Percentiles rank a stretch among this genome's conserved stretches.
Evolutionary conservation across 2,113 vertebrate genomes (phyloP).

Genomic region (Psilopsiagon aurifrons): DNA sequence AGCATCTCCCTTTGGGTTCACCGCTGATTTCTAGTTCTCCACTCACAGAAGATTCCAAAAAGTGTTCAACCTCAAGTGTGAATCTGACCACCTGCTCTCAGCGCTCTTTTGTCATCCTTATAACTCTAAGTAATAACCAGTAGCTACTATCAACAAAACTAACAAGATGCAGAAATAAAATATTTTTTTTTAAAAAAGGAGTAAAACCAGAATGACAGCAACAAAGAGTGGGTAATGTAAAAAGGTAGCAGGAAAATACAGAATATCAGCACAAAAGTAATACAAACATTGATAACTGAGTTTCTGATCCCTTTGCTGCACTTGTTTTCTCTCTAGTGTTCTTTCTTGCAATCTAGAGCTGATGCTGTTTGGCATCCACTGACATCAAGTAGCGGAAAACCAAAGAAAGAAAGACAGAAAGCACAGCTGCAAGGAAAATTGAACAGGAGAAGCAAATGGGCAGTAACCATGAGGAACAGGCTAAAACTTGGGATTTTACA

Average conservation of each 20-base stretch:
- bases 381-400: background rate
- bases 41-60: background rate
- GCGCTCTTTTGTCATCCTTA: background rate
- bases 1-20: background rate
- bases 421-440: conserved; percentile 11
- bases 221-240: background rate
- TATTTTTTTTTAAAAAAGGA: background rate
- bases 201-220: background rate
- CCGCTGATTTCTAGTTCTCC: background rate
- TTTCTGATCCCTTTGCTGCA: background rate
- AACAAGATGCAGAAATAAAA: background rate
- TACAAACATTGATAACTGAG: background rate
- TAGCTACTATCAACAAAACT: background rate
- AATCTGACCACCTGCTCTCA: background rate
- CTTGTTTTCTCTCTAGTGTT: background rate
- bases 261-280: background rate
- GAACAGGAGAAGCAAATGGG: background rate
- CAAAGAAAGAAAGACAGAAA: background rate
- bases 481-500: conserved; percentile 20
- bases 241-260: background rate
- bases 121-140: background rate
- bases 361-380: background rate
- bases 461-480: background rate
- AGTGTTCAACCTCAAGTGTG: background rate
- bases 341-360: background rate